A percentile compares a stretch with the other conserved stretches of the same genome.
phyloP scores from a whole-genome alignment of 2,797 vertebrate species.

The Rhynchonycteris naso region DNA sequence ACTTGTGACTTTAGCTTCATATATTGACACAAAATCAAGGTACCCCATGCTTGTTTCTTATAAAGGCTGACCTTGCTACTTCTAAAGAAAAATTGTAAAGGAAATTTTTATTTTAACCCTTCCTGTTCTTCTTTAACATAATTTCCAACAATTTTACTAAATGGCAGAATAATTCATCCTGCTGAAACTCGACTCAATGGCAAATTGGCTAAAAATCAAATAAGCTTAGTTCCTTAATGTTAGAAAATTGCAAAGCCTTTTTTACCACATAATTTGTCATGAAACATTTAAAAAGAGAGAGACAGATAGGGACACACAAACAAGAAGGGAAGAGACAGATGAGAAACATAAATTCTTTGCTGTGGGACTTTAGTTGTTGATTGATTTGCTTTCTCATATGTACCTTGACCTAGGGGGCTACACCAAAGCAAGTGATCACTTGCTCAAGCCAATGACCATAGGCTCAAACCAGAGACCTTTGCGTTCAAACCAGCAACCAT shows the following conservation, averaged over 20 bases:
- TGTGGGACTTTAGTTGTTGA: too few species aligned
- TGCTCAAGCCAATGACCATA: too few species aligned
- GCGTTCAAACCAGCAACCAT: too few species aligned
- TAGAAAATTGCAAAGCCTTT: not conserved
- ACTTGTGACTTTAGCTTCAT: not conserved
- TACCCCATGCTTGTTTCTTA: not conserved
- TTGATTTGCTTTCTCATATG: too few species aligned
- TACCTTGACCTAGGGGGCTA: too few species aligned
- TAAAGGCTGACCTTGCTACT: not conserved
- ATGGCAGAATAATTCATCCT: slow-evolving; percentile 5
- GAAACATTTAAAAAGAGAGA: not conserved
- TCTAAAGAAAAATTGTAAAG: slow-evolving; percentile 7
- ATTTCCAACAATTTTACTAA: slow-evolving; percentile 10
- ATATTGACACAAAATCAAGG: not conserved
- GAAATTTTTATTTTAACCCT: slow-evolving; percentile 39
- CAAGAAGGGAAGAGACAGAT: too few species aligned
- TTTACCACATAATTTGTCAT: not conserved
- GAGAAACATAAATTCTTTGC: too few species aligned
- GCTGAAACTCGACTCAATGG: not conserved
- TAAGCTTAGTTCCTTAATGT: slow-evolving; percentile 18
- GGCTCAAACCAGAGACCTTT: too few species aligned
- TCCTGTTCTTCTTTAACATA: slow-evolving; percentile 31
- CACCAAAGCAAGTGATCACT: too few species aligned
- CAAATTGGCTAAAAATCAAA: slow-evolving; percentile 39
- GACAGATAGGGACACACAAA: too few species aligned